Percentiles rank a stretch among this genome's conserved stretches.
Evolutionary conservation across 2,797 vertebrate species (phyloP).

Genomic region (Salarias fasciatus): DNA sequence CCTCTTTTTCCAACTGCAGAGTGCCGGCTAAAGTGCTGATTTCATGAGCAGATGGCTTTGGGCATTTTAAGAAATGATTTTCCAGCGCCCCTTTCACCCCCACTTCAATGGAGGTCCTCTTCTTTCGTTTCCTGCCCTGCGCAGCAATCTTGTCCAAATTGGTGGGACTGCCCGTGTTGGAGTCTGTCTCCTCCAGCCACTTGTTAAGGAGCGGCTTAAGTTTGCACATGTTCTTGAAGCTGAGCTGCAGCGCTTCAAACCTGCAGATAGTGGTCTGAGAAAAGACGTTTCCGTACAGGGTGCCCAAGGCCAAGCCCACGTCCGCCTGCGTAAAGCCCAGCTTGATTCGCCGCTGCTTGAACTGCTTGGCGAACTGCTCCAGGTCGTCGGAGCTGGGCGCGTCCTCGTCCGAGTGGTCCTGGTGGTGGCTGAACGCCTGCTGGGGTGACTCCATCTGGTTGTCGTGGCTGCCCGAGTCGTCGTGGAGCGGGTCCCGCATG

Average conservation of each 20-base stretch:
- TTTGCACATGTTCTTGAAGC: conserved; percentile 99
- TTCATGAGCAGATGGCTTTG: conserved; percentile 98
- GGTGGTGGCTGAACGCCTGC: conserved; percentile 89
- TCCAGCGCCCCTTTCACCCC: conserved; percentile 98
- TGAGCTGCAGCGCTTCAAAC: conserved; percentile 96
- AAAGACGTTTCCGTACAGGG: conserved; percentile 96
- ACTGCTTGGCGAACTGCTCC: conserved; percentile 98
- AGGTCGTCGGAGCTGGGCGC: conserved; percentile 96
- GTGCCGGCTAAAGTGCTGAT: conserved; percentile 96
- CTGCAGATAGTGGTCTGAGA: conserved; percentile 97
- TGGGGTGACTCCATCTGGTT: conserved; percentile 92
- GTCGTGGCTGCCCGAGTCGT: conserved; percentile 88
- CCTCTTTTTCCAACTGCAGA: conserved; percentile 99
- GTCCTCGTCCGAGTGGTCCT: conserved; percentile 94
- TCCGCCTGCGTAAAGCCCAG: conserved; percentile 97
- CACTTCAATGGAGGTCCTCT: conserved; percentile 99
- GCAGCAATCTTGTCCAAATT: conserved; percentile 99
- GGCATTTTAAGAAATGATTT: conserved; percentile 99
- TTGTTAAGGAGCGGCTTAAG: conserved; percentile 97
- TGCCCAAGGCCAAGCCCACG: conserved; percentile 94
- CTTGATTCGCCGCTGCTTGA: conserved; percentile 97
- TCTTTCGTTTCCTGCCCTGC: conserved; percentile 98
- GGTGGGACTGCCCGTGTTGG: conserved; percentile 97
- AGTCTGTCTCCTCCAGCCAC: conserved; percentile 99
- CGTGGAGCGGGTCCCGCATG: conserved; percentile 92